Evolutionary conservation across 2,797 vertebrate genomes (phyloP).

Genomic region (Acanthopagrus latus): DNA sequence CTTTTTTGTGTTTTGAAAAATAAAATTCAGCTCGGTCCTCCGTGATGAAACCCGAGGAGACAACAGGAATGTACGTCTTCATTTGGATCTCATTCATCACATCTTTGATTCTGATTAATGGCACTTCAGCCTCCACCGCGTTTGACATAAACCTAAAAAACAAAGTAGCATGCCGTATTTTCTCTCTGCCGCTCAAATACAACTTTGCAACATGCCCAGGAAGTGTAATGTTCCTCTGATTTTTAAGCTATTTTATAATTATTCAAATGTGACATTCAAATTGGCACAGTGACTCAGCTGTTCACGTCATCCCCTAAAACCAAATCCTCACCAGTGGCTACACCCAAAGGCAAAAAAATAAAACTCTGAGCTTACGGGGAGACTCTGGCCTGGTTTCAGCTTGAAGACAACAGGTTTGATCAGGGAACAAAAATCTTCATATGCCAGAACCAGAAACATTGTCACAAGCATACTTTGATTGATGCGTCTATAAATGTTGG

Average conservation of each 20-base stretch:
- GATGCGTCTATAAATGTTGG: background rate
- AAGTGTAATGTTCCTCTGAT: background rate
- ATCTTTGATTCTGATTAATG: background rate
- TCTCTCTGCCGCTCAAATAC: too few relatives aligned
- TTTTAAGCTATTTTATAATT: too few relatives aligned
- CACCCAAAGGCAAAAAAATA: background rate
- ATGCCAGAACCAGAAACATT: background rate
- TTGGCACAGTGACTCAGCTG: background rate
- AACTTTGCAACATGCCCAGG: background rate
- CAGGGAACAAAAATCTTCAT: background rate
- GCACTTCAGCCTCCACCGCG: background rate
- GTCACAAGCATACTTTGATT: background rate
- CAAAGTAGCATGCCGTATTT: too few relatives aligned
- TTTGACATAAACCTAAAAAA: background rate
- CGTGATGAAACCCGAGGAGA: constrained; percentile 5
- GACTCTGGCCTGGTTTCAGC: background rate
- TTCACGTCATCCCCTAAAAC: background rate
- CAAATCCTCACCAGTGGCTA: background rate
- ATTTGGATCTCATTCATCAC: background rate
- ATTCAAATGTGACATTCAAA: background rate
- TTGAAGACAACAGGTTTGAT: background rate
- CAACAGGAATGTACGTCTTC: constrained; percentile 3
- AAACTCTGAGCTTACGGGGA: background rate
- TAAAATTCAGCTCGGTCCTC: constrained; percentile 12
- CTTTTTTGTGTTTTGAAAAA: constrained; percentile 28